Evolutionary conservation across 2,888 invertebrate genomes (phyloP).

Genomic region (Drosophila planitibia): DNA sequence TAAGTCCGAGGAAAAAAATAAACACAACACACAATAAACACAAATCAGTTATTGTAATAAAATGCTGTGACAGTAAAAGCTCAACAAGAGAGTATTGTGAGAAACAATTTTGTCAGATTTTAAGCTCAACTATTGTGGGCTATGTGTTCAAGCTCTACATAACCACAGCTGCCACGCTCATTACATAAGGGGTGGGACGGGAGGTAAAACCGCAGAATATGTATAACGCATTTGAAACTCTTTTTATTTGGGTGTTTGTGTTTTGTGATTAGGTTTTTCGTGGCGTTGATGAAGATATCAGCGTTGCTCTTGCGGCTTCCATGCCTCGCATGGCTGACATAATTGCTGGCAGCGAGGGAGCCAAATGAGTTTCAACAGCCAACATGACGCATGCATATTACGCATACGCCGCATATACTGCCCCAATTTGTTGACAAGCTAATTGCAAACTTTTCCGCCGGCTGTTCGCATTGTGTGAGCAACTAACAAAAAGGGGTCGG

Average conservation of each 20-base stretch:
- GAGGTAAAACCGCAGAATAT: constrained; percentile 44
- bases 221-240: constrained; percentile 29
- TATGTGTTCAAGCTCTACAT: not conserved
- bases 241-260: constrained; percentile 20
- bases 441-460: constrained; percentile 73
- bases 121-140: constrained; percentile 16
- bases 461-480: constrained; percentile 34
- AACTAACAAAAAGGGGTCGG: constrained; percentile 46
- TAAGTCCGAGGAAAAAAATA: not conserved
- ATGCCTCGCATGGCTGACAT: constrained; percentile 35
- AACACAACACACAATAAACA: no score
- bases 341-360: constrained; percentile 21
- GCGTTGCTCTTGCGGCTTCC: constrained; percentile 27
- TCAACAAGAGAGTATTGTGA: constrained; percentile 11
- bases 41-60: no score
- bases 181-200: not conserved
- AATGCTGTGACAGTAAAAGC: not conserved
- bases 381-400: constrained; percentile 31
- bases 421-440: constrained; percentile 67
- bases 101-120: constrained; percentile 33
- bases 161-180: constrained; percentile 20
- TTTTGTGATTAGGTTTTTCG: not conserved
- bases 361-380: constrained; percentile 14
- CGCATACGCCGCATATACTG: constrained; percentile 56
- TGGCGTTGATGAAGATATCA: constrained; percentile 23